Conservation (phyloP, 1,140 invertebrate genomes). For the Zaprionus nigranus region DNA sequence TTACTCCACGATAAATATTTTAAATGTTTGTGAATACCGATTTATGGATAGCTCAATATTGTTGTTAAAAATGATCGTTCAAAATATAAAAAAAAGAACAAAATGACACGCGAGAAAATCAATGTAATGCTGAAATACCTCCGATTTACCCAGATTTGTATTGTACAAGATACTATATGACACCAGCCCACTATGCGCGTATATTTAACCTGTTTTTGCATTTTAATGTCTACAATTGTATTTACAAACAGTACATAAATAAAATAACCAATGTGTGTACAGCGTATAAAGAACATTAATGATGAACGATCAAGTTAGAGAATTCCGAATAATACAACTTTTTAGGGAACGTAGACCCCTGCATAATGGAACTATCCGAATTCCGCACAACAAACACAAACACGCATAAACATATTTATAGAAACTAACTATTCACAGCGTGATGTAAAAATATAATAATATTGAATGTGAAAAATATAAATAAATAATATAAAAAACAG, state of each 20-base stretch:
- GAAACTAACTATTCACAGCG: conserved; percentile 31
- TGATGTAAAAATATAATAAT: conserved; percentile 32
- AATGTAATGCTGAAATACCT: conserved; percentile 73
- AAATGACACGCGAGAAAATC: conserved; percentile 31
- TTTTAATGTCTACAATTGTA: conserved; percentile 16
- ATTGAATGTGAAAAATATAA: conserved; percentile 42
- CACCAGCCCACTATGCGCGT: neutral
- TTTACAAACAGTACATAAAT: neutral
- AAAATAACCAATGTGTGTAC: conserved; percentile 21
- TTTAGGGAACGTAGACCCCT: neutral
- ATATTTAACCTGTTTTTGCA: conserved; percentile 13
- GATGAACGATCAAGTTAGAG: conserved; percentile 1
- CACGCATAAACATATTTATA: conserved; percentile 31
- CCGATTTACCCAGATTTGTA: conserved; percentile 59
- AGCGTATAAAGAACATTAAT: conserved; percentile 20
- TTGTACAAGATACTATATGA: conserved; percentile 7
- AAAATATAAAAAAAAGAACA: neutral
- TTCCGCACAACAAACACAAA: conserved; percentile 12
- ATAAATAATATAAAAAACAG: conserved; percentile 7
- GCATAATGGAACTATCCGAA: conserved; percentile 9
- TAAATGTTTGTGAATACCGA: conserved; percentile 24
- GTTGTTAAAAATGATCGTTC: conserved; percentile 24
- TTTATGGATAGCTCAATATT: conserved; percentile 21
- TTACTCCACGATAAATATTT: conserved; percentile 6
- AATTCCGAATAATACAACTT: neutral